Base-by-base conservation (phyloP, 2,113 vertebrate species). In the Rhinopomastus cyanomelas region DNA sequence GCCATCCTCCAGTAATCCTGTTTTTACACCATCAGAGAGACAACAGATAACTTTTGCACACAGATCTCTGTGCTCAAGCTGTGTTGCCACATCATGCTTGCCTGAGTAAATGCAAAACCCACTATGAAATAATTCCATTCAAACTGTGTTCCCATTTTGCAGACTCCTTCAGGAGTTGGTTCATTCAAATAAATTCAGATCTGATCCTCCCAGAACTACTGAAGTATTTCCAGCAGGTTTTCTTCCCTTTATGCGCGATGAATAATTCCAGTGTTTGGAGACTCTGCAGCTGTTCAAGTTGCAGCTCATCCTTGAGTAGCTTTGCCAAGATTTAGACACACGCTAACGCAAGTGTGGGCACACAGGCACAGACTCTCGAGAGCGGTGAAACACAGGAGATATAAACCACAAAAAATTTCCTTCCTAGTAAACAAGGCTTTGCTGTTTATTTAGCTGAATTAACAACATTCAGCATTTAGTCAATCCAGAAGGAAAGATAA, bases 231-330 rank as follows among this genome's bases (percentile, higher is more conserved):
- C 81, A 85, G 79, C 86, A 79, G 49, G 14, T 90, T 92, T 93
- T 53, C 62, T 90, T 75, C 66, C 18, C 39, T 87, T 90, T 94
- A 91, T 94, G 59, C 60, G 59, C 27, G 76, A 73, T 93, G 86
- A 96, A 95, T 95, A 93, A 94, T 95, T 95, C 78, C 48, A 46
- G 66, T 59, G 74, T 69, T 82, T 86, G 73, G 90, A 90, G 90
- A 90, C 59, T 68, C 83, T 88, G 84, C 90, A 94, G 92, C 83
- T 96, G 94, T 78, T 93, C 72, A 83, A 87, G 67, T 19, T 78
- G 80, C 75, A 86, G 61, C 78, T 82, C n/a, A 37, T 93, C 59
- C 75, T 72, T 27, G 36, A 84, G 37, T 26, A 68, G 62, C 19
- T 92, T 79, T 85, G 86, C 78, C 92, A 85, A 78, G 67, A 65